Evolutionary conservation across 2,113 vertebrate species (phyloP), one percentile per base, ranked within the genome.

Genomic region (Calonectris borealis): DNA sequence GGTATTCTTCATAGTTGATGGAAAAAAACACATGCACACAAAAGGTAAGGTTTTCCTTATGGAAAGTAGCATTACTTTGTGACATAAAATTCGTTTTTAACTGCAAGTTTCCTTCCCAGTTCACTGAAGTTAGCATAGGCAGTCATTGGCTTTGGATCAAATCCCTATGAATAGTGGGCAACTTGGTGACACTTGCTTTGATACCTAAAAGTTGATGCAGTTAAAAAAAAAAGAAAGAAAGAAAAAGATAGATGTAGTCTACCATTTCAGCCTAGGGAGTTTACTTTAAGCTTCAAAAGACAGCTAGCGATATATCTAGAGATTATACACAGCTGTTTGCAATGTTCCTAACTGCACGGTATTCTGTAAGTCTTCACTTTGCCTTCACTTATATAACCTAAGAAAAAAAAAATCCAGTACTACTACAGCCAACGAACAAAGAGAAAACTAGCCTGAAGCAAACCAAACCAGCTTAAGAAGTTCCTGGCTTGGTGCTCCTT

Each of bases 121-220:
- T 88, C 34, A 46, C 7, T 71, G 32, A 68, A 83, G 17, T 25
- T 16, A 69, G 9, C 25, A 76, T 13, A 88, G 31, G 6, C 48
- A 49, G 11, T 14, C 44, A 25, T 11, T 26, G 7, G 4, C 5
- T 90, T 54, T 68, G 48, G 9, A 44, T 54, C n/a, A 68, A 62
- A 60, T 40, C 17, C 9, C 29, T 58, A 18, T 17, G 27, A 52
- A 65, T 10, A 58, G 10, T 5, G 7, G 9, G 8, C 3, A 51
- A 57, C 6, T 40, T 0, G 0, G 2, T 16, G 11, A 32, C 1
- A 1, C 11, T 77, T 81, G 12, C 13, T 70, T 91, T 64, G 25
- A 6, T 32, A 62, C 22, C 8, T n/a, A 34, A 19, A 66, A 60
- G 13, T 32, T 64, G 26, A 71, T 40, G 19, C 8, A 27, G 4